Evolutionary conservation across 2,797 vertebrate genomes (phyloP).

Genomic region (Lepilemur ruficaudatus): DNA sequence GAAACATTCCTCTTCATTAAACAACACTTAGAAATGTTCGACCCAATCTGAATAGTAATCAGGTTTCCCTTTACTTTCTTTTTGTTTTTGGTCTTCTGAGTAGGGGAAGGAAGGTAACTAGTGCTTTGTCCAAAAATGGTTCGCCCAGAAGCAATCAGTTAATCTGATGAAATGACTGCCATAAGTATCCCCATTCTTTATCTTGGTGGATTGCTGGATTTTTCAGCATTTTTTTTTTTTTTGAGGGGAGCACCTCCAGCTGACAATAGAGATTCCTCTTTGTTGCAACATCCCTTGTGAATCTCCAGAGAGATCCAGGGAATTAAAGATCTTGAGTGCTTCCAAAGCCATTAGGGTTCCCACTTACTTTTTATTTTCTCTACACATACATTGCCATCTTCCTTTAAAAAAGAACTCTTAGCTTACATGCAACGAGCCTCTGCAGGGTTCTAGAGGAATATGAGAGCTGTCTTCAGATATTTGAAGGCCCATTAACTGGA

Average conservation of each 20-base stretch:
- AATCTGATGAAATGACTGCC: background rate
- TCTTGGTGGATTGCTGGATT: background rate
- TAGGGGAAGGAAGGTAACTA: background rate
- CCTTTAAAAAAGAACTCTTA: background rate
- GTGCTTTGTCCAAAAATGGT: background rate
- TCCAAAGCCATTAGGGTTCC: background rate
- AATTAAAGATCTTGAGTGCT: background rate
- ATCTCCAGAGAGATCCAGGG: background rate
- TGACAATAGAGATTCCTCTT: background rate
- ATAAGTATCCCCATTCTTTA: background rate
- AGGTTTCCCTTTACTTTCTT: background rate
- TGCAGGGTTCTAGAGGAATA: background rate
- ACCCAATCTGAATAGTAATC: background rate
- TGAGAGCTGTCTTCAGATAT: background rate
- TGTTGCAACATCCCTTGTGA: background rate
- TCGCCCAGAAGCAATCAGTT: background rate
- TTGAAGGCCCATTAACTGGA: background rate
- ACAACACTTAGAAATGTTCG: background rate
- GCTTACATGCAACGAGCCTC: background rate
- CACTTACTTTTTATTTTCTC: slow-evolving; percentile 19
- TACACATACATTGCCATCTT: background rate
- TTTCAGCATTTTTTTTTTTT: background rate
- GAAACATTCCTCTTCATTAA: slow-evolving; percentile 55
- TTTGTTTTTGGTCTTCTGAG: background rate
- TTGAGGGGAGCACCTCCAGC: background rate